phyloP scores from a whole-genome alignment of 2,113 vertebrate genomes.

The Oncorhynchus gorbuscha region DNA sequence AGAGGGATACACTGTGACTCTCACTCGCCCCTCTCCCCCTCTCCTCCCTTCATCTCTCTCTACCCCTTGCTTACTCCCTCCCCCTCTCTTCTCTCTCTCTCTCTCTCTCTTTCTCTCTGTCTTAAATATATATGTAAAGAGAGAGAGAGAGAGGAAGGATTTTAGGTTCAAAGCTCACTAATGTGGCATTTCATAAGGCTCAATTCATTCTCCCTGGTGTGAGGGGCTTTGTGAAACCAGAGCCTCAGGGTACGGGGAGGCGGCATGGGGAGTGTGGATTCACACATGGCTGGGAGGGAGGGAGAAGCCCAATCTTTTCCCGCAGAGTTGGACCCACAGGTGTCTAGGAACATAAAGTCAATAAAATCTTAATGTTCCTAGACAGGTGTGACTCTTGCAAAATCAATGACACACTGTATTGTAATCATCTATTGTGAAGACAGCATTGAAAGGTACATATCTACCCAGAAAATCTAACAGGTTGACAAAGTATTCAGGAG shows the following conservation, averaged over 20 bases:
- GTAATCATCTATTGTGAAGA: conserved; percentile 53
- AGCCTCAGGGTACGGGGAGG: conserved; percentile 34
- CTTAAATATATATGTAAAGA: too few relatives aligned
- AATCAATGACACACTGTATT: conserved; percentile 68
- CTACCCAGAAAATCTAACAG: conserved; percentile 17
- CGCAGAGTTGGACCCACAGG: conserved; percentile 59
- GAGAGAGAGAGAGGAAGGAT: conserved; percentile 10
- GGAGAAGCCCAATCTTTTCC: conserved; percentile 48
- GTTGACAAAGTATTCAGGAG: conserved; percentile 2
- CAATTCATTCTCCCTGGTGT: conserved; percentile 50
- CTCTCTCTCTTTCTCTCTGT: too few relatives aligned
- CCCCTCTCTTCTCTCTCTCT: too few relatives aligned
- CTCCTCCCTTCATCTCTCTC: too few relatives aligned
- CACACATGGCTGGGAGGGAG: conserved; percentile 32
- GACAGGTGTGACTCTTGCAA: conserved; percentile 62
- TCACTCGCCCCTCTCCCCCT: too few relatives aligned
- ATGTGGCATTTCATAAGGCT: conserved; percentile 22
- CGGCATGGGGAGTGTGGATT: neutral
- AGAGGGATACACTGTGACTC: too few relatives aligned
- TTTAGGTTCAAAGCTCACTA: conserved; percentile 39
- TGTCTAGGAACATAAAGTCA: conserved; percentile 50
- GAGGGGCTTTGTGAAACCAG: conserved; percentile 61
- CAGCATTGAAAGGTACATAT: conserved; percentile 54
- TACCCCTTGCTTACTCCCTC: too few relatives aligned
- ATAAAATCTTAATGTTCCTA: conserved; percentile 43